Percentiles rank a stretch among this genome's conserved stretches.
Evolutionary conservation across 2,888 invertebrate genomes (phyloP).

Genomic region (Rhingia rostrata): DNA sequence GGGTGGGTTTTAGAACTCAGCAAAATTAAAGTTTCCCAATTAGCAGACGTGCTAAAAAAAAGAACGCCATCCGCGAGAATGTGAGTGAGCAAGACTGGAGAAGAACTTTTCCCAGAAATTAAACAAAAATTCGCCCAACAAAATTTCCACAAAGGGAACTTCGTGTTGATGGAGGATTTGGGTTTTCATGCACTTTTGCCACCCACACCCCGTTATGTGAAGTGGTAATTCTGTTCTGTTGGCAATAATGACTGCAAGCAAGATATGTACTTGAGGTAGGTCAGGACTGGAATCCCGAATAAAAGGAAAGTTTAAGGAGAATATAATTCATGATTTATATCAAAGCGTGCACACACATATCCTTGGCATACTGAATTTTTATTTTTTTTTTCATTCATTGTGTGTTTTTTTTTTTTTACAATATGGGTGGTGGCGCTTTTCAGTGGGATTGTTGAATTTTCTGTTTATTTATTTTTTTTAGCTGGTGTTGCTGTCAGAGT

Average conservation of each 20-base stretch:
- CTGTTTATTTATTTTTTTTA: background rate
- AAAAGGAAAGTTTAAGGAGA: constrained; percentile 34
- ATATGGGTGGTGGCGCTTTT: background rate
- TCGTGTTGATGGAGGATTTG: background rate
- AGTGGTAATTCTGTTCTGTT: constrained; percentile 15
- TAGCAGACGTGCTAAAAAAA: constrained; percentile 58
- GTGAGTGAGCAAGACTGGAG: background rate
- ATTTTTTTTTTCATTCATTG: background rate
- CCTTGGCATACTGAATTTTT: background rate
- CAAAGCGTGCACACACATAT: constrained; percentile 49
- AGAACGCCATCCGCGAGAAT: background rate
- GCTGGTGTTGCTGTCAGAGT: background rate
- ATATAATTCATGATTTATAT: constrained; percentile 52
- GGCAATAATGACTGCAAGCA: background rate
- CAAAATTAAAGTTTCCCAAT: constrained; percentile 69
- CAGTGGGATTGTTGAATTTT: constrained; percentile 1
- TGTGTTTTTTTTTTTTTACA: background rate
- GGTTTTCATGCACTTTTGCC: background rate
- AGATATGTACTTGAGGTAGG: constrained; percentile 13
- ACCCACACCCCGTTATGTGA: constrained; percentile 10
- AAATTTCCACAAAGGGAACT: background rate
- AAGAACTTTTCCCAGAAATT: background rate
- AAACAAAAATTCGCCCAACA: constrained; percentile 5
- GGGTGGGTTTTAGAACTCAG: constrained; percentile 9
- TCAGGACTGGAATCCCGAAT: constrained; percentile 39